phyloP scores from a whole-genome alignment of 2,113 vertebrate species.

The Cathartes aura region DNA sequence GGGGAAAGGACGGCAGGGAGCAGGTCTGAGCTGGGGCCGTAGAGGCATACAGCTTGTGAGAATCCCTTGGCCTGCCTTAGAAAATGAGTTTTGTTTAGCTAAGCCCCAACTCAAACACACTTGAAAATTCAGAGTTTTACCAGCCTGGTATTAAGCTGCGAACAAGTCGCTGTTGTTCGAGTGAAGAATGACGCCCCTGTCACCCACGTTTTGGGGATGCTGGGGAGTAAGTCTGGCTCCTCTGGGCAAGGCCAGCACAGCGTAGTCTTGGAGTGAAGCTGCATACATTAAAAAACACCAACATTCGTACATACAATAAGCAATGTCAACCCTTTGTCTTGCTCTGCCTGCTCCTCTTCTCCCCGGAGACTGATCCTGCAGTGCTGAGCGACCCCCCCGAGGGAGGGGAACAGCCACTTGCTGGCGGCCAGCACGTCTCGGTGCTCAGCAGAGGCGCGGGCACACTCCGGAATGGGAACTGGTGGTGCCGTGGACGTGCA shows the following conservation, averaged over 20 bases:
- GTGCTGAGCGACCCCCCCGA: background rate
- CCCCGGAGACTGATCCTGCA: background rate
- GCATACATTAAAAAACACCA: background rate
- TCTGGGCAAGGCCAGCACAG: background rate
- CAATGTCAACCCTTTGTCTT: background rate
- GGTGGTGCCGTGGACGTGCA: rapidly evolving
- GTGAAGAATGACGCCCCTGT: background rate
- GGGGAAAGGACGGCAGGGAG: background rate
- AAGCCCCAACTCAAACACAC: constrained; percentile 60
- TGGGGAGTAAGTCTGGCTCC: background rate
- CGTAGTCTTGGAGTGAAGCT: background rate
- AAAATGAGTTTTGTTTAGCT: constrained; percentile 62
- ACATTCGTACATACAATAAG: background rate
- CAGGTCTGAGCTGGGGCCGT: background rate
- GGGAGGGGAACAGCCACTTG: rapidly evolving
- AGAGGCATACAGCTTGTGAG: background rate
- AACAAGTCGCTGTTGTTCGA: background rate
- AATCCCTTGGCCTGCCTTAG: background rate
- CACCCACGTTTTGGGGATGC: background rate
- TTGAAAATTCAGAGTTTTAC: background rate
- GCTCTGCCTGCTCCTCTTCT: background rate
- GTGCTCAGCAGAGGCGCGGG: rapidly evolving
- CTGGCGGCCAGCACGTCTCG: rapidly evolving
- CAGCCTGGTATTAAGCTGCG: background rate
- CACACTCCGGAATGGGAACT: rapidly evolving